phyloP scores from a whole-genome alignment of 2,113 vertebrate species.

The Sorex fumeus region DNA sequence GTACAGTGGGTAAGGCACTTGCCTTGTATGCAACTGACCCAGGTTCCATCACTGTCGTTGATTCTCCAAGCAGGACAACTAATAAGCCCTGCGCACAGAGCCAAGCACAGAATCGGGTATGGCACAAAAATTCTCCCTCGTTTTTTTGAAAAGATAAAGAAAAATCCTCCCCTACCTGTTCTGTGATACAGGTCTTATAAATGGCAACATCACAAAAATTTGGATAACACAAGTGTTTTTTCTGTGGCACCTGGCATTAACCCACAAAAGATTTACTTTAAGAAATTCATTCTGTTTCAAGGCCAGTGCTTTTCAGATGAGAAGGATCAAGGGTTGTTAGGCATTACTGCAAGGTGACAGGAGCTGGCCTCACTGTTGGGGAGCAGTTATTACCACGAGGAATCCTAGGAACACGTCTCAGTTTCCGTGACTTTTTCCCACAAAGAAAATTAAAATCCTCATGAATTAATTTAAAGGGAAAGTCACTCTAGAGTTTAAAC shows the following conservation, averaged over 20 bases:
- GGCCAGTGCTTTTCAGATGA: not conserved
- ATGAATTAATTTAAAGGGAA: not conserved
- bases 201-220: not conserved
- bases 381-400: not conserved
- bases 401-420: not conserved
- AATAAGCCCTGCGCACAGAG: too few species aligned
- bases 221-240: not conserved
- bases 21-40: too few species aligned
- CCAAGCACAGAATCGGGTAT: too few species aligned
- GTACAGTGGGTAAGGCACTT: too few species aligned
- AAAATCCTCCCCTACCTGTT: not conserved
- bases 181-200: not conserved
- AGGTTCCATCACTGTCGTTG: too few species aligned
- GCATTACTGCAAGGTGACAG: not conserved
- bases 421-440: not conserved
- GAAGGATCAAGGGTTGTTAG: not conserved
- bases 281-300: not conserved
- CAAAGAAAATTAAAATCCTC: conserved; percentile 37
- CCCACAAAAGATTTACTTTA: not conserved
- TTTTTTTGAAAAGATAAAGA: too few species aligned
- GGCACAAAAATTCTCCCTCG: too few species aligned
- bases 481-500: not conserved
- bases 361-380: not conserved
- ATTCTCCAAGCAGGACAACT: too few species aligned
- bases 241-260: not conserved